Percentiles rank a stretch among this genome's conserved stretches.
These are phyloP conservation scores for Trachythela sp. DNA, from an alignment of 64 coral and sea anemone genomes.

Conservation along the genomic window DNA sequence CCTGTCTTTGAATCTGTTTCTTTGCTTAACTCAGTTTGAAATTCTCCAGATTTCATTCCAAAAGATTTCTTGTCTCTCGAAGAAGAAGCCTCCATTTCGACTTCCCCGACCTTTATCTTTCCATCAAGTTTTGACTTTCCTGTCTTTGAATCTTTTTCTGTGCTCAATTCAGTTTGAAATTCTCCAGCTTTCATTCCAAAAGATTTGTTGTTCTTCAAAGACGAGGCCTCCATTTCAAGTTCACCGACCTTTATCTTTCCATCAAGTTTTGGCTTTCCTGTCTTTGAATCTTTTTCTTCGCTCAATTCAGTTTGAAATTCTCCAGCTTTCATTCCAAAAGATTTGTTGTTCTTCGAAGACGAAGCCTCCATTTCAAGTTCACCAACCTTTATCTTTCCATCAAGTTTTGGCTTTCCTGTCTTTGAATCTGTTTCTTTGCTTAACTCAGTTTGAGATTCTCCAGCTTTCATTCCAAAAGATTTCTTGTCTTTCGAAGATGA, in stretches of 20 bases:
- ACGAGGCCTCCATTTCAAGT: not conserved
- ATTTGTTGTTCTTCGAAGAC: not conserved
- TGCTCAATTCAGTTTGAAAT: too few relatives aligned
- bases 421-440: not conserved
- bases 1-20: too few relatives aligned
- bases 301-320: not conserved
- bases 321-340: not conserved
- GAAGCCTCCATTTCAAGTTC: not conserved
- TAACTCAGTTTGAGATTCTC: not conserved
- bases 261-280: not conserved
- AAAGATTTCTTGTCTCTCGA: too few relatives aligned
- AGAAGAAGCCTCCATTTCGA: too few relatives aligned
- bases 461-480: too few relatives aligned
- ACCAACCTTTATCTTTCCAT: not conserved
- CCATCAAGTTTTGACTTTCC: too few relatives aligned
- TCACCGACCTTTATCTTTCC: not conserved
- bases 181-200: too few relatives aligned
- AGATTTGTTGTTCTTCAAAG: not conserved
- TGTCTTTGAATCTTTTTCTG: too few relatives aligned
- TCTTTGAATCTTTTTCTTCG: not conserved
- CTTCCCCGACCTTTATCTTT: too few relatives aligned
- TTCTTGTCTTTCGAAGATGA: too few relatives aligned
- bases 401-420: conserved; percentile 7
- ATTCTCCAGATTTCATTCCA: too few relatives aligned
- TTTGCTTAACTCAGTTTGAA: too few relatives aligned